A percentile compares a stretch with the other conserved stretches of the same genome.
Evolutionary conservation across 2,797 vertebrate species (phyloP).

Genomic region (Aratinga solstitialis): DNA sequence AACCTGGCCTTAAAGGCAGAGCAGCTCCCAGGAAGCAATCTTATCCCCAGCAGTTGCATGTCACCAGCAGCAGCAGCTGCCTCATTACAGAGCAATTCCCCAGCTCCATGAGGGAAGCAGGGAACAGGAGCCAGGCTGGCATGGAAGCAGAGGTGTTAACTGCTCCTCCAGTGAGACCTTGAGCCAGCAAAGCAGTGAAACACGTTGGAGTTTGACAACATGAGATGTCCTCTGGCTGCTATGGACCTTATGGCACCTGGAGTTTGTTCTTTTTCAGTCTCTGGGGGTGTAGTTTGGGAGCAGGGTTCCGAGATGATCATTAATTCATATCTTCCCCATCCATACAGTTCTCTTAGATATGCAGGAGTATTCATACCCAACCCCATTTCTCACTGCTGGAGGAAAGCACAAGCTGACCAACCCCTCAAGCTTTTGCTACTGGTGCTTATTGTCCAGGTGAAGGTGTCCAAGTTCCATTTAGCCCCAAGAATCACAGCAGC

Average conservation of each 20-base stretch:
- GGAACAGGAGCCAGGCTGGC: not conserved
- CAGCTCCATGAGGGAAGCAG: not conserved
- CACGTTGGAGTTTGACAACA: not conserved
- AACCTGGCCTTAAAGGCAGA: conserved; percentile 40
- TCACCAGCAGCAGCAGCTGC: not conserved
- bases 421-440: not conserved
- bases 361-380: not conserved
- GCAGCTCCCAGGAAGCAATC: not conserved
- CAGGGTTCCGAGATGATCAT: rapidly evolving
- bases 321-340: not conserved
- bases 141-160: not conserved
- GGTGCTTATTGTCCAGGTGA: not conserved
- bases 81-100: conserved; percentile 19
- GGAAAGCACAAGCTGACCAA: not conserved
- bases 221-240: not conserved
- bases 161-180: not conserved
- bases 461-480: not conserved
- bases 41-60: not conserved
- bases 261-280: not conserved
- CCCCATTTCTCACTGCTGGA: not conserved
- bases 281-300: not conserved
- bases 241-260: rapidly evolving
- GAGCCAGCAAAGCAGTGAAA: not conserved
- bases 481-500: not conserved
- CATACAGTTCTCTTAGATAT: not conserved